These are phyloP conservation scores for Pseudomyrmex flavicornis DNA, from an alignment of 1,140 invertebrate genomes.

Conservation along the genomic window DNA sequence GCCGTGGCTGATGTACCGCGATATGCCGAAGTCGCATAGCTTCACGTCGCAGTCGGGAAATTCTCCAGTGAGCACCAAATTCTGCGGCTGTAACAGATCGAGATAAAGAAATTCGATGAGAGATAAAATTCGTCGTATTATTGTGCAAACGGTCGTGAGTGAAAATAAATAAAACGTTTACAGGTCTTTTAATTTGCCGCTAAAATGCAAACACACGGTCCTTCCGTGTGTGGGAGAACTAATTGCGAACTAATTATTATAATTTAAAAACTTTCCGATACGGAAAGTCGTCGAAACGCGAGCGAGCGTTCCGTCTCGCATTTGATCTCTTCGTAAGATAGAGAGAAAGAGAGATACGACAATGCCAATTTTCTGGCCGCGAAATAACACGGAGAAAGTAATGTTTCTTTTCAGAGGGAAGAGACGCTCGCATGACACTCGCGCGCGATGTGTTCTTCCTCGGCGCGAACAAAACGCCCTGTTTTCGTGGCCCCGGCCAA, in stretches of 20 bases:
- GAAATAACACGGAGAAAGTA: constrained; percentile 43
- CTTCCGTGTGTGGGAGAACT: too few species aligned
- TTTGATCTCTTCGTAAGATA: not conserved
- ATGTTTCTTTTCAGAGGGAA: constrained; percentile 11
- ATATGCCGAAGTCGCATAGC: constrained; percentile 98
- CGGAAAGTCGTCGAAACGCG: too few species aligned
- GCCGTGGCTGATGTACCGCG: constrained; percentile 94
- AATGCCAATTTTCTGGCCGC: constrained; percentile 44
- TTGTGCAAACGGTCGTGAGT: not conserved
- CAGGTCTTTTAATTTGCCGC: not conserved
- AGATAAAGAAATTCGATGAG: constrained; percentile 45
- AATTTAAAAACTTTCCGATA: too few species aligned
- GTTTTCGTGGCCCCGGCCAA: constrained; percentile 30
- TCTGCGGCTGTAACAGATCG: constrained; percentile 91
- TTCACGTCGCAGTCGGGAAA: constrained; percentile 92
- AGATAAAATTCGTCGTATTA: not conserved
- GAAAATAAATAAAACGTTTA: not conserved
- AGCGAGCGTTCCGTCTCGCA: too few species aligned
- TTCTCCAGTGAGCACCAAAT: constrained; percentile 93
- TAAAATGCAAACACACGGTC: too few species aligned
- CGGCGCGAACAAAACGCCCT: constrained; percentile 22
- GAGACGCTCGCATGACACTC: constrained; percentile 12
- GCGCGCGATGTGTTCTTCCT: not conserved
- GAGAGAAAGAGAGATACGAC: not conserved
- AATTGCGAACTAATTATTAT: too few species aligned